Base-by-base conservation (phyloP, 2,113 vertebrate species). In the Eptatretus burgeri region DNA sequence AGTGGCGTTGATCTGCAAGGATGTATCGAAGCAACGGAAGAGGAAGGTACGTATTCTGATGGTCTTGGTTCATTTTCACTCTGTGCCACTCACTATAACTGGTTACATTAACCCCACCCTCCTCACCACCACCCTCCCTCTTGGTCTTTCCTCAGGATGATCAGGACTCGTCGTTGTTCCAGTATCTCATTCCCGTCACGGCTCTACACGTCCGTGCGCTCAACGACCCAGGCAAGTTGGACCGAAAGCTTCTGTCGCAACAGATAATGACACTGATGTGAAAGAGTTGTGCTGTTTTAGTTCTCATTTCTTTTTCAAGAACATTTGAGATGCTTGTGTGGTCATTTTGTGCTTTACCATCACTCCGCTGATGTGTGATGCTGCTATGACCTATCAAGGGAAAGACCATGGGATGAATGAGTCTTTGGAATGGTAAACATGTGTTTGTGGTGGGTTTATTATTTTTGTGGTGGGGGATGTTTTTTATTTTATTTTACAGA, bases 21-120 rank as follows among this genome's bases (percentile, higher is more conserved):
- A 96, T 71, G 83, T 78, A 71, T 82, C 75, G 77, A 93, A 95
- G 72, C 75, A 88, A 65, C 94, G 88, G 70, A 96, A 94, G 77
- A 96, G 93, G 75, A 73, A 77, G 78, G 87, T 95, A 74, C 62
- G 49, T n/a, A 41, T 10, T 63, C 3, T 51, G 9, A 51, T 66
- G n/a, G 14, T 50, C 20, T 13, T 50, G 5, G 56, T 8, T 64
- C 50, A 17, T 52, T 20, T 64, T 13, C 13, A 17, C 41, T 41
- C 11, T 50, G 11, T 10, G 41, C 53, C 49, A 20, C 5, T 16
- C 50, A 16, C 49, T 41, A 62, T 50, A 60, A 14, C 51, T 12
- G 13, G 10, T 49, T 14, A 60, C 52, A 56, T 13, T n/a, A 41
- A 53, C n/a, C 51, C 51, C 27, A 50, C 13, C 50, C 18, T 51